Evolutionary conservation across 2,888 invertebrate genomes (phyloP).

Genomic region (Pyralis farinalis): DNA sequence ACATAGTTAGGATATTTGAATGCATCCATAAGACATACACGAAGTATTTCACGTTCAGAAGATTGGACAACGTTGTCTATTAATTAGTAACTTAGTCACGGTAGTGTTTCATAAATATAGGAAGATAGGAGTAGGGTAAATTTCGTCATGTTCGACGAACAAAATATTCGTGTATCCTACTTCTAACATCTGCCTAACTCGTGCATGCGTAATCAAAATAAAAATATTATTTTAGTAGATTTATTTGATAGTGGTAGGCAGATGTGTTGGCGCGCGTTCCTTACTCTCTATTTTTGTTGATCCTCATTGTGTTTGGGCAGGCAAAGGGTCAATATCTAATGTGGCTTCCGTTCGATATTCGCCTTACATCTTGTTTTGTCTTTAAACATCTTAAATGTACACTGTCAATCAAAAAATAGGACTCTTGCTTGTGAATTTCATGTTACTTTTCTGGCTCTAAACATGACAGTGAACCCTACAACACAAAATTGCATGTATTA

Average conservation of each 20-base stretch:
- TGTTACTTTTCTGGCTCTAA: too few species aligned
- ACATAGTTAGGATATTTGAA: too few species aligned
- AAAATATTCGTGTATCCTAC: conserved; percentile 31
- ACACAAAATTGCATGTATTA: too few species aligned
- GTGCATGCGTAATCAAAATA: conserved; percentile 75
- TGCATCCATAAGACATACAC: too few species aligned
- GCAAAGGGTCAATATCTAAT: conserved; percentile 68
- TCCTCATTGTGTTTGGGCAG: conserved; percentile 63
- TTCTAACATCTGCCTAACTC: conserved; percentile 74
- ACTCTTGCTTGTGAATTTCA: too few species aligned
- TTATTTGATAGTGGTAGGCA: conserved; percentile 76
- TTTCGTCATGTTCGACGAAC: conserved; percentile 15
- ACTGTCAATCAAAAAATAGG: conserved; percentile 44
- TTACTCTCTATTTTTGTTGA: conserved; percentile 67
- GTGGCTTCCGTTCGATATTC: conserved; percentile 65
- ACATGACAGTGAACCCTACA: too few species aligned
- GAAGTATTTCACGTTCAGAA: too few species aligned
- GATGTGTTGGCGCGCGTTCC: conserved; percentile 62
- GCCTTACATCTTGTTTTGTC: conserved; percentile 56
- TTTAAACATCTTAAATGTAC: conserved; percentile 55
- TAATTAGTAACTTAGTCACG: too few species aligned
- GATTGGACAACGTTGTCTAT: too few species aligned
- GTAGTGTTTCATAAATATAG: too few species aligned
- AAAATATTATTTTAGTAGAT: conserved; percentile 80
- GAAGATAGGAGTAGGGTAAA: too few species aligned